Percentiles rank a stretch among this genome's conserved stretches.
Evolutionary conservation across 2,797 vertebrate species (phyloP).

Genomic region (Loris lydekkerianus): DNA sequence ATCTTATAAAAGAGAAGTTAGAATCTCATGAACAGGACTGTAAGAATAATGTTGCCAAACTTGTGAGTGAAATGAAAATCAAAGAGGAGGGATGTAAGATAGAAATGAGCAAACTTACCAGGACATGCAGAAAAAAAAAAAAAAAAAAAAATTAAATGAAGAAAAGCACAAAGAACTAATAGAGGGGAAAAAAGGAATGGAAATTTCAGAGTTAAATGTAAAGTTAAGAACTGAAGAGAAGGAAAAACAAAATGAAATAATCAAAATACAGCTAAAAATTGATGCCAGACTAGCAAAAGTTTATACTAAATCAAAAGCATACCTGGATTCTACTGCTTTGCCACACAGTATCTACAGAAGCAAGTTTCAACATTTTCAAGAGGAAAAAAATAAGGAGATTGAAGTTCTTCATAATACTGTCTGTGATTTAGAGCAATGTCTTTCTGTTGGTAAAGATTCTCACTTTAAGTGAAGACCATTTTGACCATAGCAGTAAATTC

Average conservation of each 20-base stretch:
- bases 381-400: conserved; percentile 96
- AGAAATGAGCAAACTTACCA: conserved; percentile 85
- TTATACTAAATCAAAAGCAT: conserved; percentile 89
- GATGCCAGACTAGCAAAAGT: conserved; percentile 93
- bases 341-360: conserved; percentile 94
- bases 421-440: conserved; percentile 37
- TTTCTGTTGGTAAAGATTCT: conserved; percentile 76
- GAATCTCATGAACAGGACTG: conserved; percentile 86
- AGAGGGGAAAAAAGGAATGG: conserved; percentile 88
- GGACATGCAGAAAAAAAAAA: conserved; percentile 84
- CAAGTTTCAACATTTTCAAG: conserved; percentile 96
- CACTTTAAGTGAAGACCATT: conserved; percentile 88
- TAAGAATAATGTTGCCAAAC: conserved; percentile 86
- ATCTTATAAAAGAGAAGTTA: conserved; percentile 85
- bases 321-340: conserved; percentile 86
- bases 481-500: conserved; percentile 80
- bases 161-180: conserved; percentile 87
- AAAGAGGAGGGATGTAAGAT: conserved; percentile 87
- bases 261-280: conserved; percentile 97
- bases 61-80: conserved; percentile 87
- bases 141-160: conserved; percentile 87
- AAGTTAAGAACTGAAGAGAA: conserved; percentile 93
- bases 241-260: conserved; percentile 94
- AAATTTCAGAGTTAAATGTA: conserved; percentile 91
- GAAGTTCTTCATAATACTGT: conserved; percentile 84